These are phyloP conservation scores for Ennomos erosarius DNA, from an alignment of 2,888 invertebrate genomes.

Conservation along the genomic window DNA sequence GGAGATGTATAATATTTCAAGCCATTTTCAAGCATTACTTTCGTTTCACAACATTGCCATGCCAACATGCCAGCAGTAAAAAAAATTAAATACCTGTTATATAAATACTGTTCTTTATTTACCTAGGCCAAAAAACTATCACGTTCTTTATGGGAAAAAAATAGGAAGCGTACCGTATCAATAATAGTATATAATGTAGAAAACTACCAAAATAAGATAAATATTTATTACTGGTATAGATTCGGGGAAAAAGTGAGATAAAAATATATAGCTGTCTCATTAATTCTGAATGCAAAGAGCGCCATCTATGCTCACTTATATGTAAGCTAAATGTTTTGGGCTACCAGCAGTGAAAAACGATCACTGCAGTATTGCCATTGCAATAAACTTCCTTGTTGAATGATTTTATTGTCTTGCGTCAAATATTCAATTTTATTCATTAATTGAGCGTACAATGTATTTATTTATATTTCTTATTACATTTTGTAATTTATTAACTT, in stretches of 20 bases:
- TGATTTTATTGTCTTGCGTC: not conserved
- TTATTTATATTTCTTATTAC: not conserved
- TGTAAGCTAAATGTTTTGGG: not conserved
- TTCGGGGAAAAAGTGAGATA: not conserved
- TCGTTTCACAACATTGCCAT: too few relatives aligned
- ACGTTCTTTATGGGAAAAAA: too few relatives aligned
- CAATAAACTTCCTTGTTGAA: not conserved
- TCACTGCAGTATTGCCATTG: conserved; percentile 20
- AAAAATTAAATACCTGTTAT: too few relatives aligned
- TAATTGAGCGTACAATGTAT: not conserved
- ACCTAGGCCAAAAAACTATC: too few relatives aligned
- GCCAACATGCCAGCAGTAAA: too few relatives aligned
- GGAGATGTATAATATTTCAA: too few relatives aligned
- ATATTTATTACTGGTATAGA: conserved; percentile 6
- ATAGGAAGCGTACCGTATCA: too few relatives aligned
- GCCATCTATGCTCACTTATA: conserved; percentile 44
- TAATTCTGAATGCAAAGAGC: conserved; percentile 1
- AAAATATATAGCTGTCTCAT: conserved; percentile 3
- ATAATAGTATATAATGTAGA: not conserved
- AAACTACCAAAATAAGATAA: conserved; percentile 2
- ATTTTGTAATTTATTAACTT: not conserved
- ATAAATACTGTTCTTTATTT: too few relatives aligned
- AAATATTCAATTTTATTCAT: not conserved
- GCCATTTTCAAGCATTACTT: too few relatives aligned
- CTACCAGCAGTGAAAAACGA: conserved; percentile 33